Evolutionary conservation across 53 echinoderm and acorn worm genomes (phyloP).

Genomic region (Crossaster papposus): DNA sequence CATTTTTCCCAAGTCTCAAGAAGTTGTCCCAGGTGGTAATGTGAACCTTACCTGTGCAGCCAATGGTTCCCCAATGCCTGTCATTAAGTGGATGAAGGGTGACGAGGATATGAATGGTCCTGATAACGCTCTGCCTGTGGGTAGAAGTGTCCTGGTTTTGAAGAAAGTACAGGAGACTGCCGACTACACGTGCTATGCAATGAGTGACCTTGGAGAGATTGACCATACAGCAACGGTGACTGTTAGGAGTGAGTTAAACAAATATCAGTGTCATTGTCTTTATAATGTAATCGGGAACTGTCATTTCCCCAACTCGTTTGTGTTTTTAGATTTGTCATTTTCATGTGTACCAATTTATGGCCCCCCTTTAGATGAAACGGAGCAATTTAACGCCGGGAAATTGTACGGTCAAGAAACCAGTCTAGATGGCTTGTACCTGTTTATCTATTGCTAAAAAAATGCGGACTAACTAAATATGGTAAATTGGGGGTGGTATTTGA

Average conservation of each 20-base stretch:
- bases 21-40: slow-evolving; percentile 67
- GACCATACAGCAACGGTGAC: slow-evolving; percentile 42
- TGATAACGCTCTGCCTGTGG: slow-evolving; percentile 49
- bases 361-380: too few species aligned
- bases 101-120: slow-evolving; percentile 53
- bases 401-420: too few species aligned
- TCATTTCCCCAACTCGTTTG: too few species aligned
- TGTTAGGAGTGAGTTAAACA: slow-evolving; percentile 55
- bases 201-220: slow-evolving; percentile 54
- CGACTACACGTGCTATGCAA: slow-evolving; percentile 62
- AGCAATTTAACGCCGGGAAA: too few species aligned
- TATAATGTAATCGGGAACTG: background rate
- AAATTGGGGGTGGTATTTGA: too few species aligned
- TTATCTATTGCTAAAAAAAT: too few species aligned
- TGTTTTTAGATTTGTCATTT: too few species aligned
- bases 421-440: too few species aligned
- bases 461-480: too few species aligned
- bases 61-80: slow-evolving; percentile 71
- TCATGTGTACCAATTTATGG: too few species aligned
- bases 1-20: slow-evolving; percentile 59
- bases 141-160: slow-evolving; percentile 49
- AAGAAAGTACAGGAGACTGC: slow-evolving; percentile 63
- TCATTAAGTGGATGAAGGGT: slow-evolving; percentile 67
- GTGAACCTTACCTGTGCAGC: slow-evolving; percentile 70
- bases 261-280: background rate